These are phyloP conservation scores for Halictus quadricinctus DNA, from an alignment of 2,888 invertebrate genomes.

Conservation along the genomic window DNA sequence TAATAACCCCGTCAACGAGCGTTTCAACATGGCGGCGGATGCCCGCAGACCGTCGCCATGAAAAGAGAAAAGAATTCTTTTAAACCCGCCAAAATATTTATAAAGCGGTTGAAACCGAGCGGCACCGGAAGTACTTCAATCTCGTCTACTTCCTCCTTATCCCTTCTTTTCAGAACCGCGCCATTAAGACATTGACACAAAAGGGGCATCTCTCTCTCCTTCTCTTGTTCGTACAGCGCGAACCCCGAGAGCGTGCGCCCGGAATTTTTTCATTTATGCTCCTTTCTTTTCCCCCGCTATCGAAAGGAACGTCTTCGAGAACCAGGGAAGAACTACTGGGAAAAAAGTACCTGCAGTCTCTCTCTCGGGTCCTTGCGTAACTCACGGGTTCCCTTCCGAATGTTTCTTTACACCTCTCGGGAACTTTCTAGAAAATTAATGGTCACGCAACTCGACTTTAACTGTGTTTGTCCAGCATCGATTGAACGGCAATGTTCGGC, in stretches of 20 bases:
- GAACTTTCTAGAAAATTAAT: slow-evolving; percentile 8
- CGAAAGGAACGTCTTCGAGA: slow-evolving; percentile 1
- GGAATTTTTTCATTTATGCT: neutral
- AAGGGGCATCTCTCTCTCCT: slow-evolving; percentile 43
- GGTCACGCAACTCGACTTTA: neutral
- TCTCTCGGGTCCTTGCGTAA: neutral
- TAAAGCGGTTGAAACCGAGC: slow-evolving; percentile 27
- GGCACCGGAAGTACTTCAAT: slow-evolving; percentile 53
- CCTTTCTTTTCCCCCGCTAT: neutral
- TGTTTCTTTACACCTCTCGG: neutral
- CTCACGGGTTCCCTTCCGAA: neutral
- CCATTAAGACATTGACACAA: slow-evolving; percentile 59
- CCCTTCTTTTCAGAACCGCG: slow-evolving; percentile 48
- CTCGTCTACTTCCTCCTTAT: slow-evolving; percentile 48
- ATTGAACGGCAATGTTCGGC: neutral
- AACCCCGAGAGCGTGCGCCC: slow-evolving; percentile 8
- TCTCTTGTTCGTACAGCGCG: slow-evolving; percentile 25
- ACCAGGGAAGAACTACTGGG: neutral
- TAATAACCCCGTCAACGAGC: neutral
- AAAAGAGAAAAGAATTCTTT: slow-evolving; percentile 22
- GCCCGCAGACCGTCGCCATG: neutral
- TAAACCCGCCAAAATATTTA: slow-evolving; percentile 25
- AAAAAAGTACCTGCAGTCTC: neutral
- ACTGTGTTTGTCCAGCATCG: slow-evolving; percentile 3
- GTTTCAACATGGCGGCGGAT: neutral